A percentile compares a stretch with the other conserved stretches of the same genome.
Conservation (phyloP, 2,888 invertebrate genomes). For the Vannuccia rotundouncinata region DNA sequence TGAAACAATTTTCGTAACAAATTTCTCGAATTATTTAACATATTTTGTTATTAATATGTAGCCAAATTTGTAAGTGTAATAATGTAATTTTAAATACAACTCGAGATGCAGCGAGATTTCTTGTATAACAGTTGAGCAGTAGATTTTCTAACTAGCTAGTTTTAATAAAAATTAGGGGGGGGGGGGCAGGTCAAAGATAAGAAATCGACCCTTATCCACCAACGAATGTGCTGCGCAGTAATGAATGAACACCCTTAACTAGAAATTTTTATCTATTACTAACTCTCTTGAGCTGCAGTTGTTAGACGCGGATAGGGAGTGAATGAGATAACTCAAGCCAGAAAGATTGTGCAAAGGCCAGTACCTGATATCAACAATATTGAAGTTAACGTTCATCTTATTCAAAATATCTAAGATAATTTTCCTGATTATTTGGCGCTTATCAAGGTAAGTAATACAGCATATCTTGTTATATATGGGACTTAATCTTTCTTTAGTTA, state of each 20-base stretch:
- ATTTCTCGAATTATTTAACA: no score
- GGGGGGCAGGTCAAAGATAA: constrained; percentile 11
- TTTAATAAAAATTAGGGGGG: neutral
- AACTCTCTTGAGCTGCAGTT: neutral
- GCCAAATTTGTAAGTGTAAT: no score
- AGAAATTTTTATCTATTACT: neutral
- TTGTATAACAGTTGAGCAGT: neutral
- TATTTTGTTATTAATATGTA: no score
- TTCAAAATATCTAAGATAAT: constrained; percentile 1
- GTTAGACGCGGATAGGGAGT: neutral
- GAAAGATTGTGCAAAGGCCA: constrained; percentile 9
- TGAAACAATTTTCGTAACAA: no score
- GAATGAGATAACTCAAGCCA: neutral
- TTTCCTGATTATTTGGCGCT: neutral
- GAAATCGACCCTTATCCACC: constrained; percentile 17
- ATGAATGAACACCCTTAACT: neutral
- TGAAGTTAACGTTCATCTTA: neutral
- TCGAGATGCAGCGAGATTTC: no score
- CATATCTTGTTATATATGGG: neutral
- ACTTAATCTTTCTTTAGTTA: neutral
- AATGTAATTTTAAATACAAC: no score
- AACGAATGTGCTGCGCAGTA: constrained; percentile 21
- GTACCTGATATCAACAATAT: neutral
- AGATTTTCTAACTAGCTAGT: neutral
- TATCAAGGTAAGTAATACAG: neutral